phyloP scores from a whole-genome alignment of 1,140 invertebrate species.

The Plutomurus gul region DNA sequence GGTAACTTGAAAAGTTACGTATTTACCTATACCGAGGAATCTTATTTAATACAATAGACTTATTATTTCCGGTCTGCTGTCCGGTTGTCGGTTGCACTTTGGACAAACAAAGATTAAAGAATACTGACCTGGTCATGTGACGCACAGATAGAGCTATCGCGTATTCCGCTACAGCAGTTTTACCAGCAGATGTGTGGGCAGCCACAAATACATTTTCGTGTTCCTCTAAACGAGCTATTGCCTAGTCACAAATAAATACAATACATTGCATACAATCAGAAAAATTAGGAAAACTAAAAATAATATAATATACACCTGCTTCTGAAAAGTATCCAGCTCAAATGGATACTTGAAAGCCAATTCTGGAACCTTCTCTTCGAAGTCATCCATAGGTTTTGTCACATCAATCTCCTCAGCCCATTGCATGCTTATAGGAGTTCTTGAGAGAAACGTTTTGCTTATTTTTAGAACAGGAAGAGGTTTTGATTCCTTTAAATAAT shows the following conservation, averaged over 20 bases:
- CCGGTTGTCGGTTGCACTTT: too few species aligned
- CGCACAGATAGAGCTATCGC: slow-evolving; percentile 91
- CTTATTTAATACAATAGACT: too few species aligned
- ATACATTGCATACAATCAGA: neutral
- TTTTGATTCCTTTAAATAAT: slow-evolving; percentile 53
- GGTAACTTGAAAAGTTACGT: too few species aligned
- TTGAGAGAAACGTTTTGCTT: slow-evolving; percentile 55
- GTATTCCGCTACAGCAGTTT: slow-evolving; percentile 99
- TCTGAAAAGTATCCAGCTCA: slow-evolving; percentile 96
- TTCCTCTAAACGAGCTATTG: slow-evolving; percentile 91
- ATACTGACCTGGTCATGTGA: slow-evolving; percentile 85
- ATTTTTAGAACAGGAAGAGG: slow-evolving; percentile 63
- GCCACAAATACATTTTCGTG: slow-evolving; percentile 96
- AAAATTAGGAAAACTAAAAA: neutral
- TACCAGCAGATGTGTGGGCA: slow-evolving; percentile 98
- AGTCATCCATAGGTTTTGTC: slow-evolving; percentile 76
- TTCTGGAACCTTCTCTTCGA: slow-evolving; percentile 78
- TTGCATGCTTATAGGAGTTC: slow-evolving; percentile 20
- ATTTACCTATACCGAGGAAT: too few species aligned
- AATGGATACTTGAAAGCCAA: slow-evolving; percentile 88
- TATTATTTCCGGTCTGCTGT: too few species aligned
- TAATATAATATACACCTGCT: slow-evolving; percentile 64
- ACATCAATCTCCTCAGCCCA: slow-evolving; percentile 89
- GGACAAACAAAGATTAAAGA: too few species aligned
- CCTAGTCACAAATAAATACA: slow-evolving; percentile 62